These are phyloP conservation scores for Odontamblyopus lacepedii DNA, from an alignment of 2,797 vertebrate species.

Conservation along the genomic window DNA sequence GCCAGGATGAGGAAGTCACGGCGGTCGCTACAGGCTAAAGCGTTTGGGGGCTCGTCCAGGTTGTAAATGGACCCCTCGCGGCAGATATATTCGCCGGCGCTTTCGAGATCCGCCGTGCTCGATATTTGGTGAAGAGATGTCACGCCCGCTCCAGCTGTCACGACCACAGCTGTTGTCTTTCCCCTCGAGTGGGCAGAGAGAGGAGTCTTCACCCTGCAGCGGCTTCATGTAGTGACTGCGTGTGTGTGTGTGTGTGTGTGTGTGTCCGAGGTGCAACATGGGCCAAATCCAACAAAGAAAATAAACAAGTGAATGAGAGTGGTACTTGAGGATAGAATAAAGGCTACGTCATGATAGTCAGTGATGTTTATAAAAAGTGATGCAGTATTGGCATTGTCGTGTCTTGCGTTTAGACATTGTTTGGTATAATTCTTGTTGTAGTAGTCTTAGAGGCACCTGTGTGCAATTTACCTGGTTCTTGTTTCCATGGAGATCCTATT, in stretches of 20 bases:
- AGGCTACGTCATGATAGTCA: neutral
- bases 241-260: conserved; percentile 56
- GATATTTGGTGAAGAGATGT: conserved; percentile 82
- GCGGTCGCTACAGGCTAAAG: conserved; percentile 49
- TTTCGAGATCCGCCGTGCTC: conserved; percentile 67
- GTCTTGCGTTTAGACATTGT: neutral
- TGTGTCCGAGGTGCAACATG: conserved; percentile 77
- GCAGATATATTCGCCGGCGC: conserved; percentile 64
- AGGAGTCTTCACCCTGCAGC: conserved; percentile 76
- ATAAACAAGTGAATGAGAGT: conserved; percentile 39
- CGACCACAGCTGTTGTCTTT: conserved; percentile 89
- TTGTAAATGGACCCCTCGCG: conserved; percentile 70
- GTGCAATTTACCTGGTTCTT: no score
- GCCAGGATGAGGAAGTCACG: conserved; percentile 35
- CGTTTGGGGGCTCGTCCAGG: conserved; percentile 62
- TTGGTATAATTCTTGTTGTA: no score
- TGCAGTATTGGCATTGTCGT: neutral
- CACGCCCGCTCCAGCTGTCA: conserved; percentile 87
- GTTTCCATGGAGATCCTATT: no score
- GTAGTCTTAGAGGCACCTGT: no score
- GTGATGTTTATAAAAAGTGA: neutral
- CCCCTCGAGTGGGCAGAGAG: conserved; percentile 85
- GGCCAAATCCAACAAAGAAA: conserved; percentile 43
- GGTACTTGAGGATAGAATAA: conserved; percentile 4
- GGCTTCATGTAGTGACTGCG: conserved; percentile 72